Conservation (phyloP, 2,113 vertebrate species). For the Eublepharis macularius region DNA sequence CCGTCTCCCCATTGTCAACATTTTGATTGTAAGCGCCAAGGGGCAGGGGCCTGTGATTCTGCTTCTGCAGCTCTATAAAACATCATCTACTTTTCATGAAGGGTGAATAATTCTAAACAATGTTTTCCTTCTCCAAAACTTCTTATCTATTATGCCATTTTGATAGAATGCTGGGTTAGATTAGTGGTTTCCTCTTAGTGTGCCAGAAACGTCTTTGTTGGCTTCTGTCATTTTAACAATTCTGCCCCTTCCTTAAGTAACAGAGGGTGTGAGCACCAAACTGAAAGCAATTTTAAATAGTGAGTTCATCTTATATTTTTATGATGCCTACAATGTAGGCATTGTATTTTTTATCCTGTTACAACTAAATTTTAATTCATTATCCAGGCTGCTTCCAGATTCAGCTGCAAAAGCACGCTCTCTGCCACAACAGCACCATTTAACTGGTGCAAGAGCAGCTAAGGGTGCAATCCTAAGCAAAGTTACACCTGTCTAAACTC, state of each 20-base stretch:
- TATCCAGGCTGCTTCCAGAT: too few species aligned
- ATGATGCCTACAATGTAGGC: background rate
- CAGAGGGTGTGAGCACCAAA: background rate
- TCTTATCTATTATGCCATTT: background rate
- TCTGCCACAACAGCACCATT: too few species aligned
- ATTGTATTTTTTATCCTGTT: background rate
- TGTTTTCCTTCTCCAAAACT: background rate
- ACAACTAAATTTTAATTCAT: too few species aligned
- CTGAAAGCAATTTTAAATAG: background rate
- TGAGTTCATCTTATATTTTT: background rate
- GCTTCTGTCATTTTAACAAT: background rate
- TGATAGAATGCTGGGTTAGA: background rate
- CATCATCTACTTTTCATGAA: background rate
- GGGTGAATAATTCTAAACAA: background rate
- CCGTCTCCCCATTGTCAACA: background rate
- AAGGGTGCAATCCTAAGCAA: too few species aligned
- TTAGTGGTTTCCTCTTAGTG: background rate
- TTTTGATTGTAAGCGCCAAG: background rate
- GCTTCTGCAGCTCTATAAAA: background rate
- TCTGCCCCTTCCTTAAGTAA: background rate
- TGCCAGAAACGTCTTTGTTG: background rate
- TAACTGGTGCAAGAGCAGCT: too few species aligned
- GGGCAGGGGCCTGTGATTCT: background rate
- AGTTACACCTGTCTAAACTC: too few species aligned
- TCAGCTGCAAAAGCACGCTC: too few species aligned